Percentiles rank a stretch among this genome's conserved stretches.
phyloP scores from a whole-genome alignment of 2,888 invertebrate genomes.

The Esperia sulphurella region DNA sequence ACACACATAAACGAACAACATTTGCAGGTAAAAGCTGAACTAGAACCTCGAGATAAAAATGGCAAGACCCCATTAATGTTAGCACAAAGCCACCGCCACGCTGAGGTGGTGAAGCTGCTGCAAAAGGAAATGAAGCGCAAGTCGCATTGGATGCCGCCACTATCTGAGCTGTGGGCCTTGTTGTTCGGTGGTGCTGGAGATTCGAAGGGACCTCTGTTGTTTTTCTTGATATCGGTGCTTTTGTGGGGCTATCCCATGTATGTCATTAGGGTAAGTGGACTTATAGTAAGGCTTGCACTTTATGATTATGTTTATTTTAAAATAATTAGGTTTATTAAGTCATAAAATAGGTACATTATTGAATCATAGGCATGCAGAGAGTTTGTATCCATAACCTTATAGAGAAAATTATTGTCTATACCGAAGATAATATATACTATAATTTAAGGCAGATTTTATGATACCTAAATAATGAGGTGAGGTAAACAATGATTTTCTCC shows the following conservation, averaged over 20 bases:
- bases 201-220: slow-evolving; percentile 91
- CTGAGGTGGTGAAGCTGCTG: slow-evolving; percentile 89
- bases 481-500: too few relatives aligned
- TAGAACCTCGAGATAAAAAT: slow-evolving; percentile 93
- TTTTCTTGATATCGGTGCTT: slow-evolving; percentile 91
- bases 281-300: too few relatives aligned
- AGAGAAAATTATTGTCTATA: too few relatives aligned
- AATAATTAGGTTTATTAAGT: too few relatives aligned
- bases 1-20: too few relatives aligned
- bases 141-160: slow-evolving; percentile 91
- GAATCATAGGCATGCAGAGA: too few relatives aligned
- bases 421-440: too few relatives aligned
- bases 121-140: slow-evolving; percentile 90
- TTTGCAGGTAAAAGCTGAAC: slow-evolving; percentile 87
- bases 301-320: too few relatives aligned
- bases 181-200: slow-evolving; percentile 95
- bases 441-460: too few relatives aligned
- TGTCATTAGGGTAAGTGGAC: slow-evolving; percentile 83
- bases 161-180: slow-evolving; percentile 93
- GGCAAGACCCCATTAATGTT: slow-evolving; percentile 94
- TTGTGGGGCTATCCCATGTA: slow-evolving; percentile 98
- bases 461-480: too few relatives aligned
- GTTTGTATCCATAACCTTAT: too few relatives aligned
- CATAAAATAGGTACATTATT: too few relatives aligned
- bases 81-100: slow-evolving; percentile 92